phyloP scores from a whole-genome alignment of 2,113 vertebrate species.

The Ornithorhynchus anatinus region DNA sequence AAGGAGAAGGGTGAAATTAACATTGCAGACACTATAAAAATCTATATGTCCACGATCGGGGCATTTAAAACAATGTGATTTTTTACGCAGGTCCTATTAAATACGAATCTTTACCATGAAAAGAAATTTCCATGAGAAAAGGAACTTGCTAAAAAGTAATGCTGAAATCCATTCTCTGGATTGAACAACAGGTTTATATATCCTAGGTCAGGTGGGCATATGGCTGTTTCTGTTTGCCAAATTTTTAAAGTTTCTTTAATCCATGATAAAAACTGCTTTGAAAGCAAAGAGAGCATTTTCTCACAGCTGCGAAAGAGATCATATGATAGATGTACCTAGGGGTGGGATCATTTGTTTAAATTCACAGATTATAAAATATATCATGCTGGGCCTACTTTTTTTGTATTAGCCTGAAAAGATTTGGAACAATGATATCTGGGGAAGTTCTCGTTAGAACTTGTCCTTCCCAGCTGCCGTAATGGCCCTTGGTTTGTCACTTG shows the following conservation, averaged over 20 bases:
- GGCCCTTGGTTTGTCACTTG: no score
- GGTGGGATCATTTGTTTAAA: conserved; percentile 65
- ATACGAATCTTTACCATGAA: conserved; percentile 75
- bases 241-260: conserved; percentile 65
- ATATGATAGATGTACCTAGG: conserved; percentile 58
- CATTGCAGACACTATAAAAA: conserved; percentile 78
- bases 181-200: conserved; percentile 79
- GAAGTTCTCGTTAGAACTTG: background rate
- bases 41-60: conserved; percentile 77
- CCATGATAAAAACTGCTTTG: conserved; percentile 69
- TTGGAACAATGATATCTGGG: conserved; percentile 16
- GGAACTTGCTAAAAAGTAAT: conserved; percentile 75
- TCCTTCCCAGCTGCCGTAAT: no score
- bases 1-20: conserved; percentile 79
- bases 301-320: conserved; percentile 71
- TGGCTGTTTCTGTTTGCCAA: conserved; percentile 68
- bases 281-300: conserved; percentile 68
- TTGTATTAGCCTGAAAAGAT: conserved; percentile 36
- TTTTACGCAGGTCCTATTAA: conserved; percentile 76
- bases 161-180: conserved; percentile 73
- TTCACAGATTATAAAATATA: conserved; percentile 67
- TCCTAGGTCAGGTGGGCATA: conserved; percentile 80
- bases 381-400: conserved; percentile 28
- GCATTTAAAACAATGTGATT: conserved; percentile 76
- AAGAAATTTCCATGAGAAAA: conserved; percentile 84